Conservation (phyloP, 2,888 invertebrate species). For the Luffia ferchaultella region DNA sequence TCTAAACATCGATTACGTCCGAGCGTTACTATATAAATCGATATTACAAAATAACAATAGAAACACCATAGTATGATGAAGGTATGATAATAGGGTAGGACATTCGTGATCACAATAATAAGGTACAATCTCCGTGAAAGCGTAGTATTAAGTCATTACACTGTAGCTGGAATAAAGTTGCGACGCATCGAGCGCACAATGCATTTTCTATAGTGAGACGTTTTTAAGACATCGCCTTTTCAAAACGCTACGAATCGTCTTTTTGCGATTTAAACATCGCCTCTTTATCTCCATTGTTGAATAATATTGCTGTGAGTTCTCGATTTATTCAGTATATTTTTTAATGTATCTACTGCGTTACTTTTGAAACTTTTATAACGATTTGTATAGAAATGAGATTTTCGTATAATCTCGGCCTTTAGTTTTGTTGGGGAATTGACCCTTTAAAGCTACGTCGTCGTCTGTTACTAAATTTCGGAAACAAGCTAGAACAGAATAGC, state of each 20-base stretch:
- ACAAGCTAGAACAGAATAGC: no score
- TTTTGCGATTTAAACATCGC: slow-evolving; percentile 51
- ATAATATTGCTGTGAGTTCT: no score
- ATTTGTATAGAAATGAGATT: no score
- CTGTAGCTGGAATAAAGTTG: slow-evolving; percentile 27
- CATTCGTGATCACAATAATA: slow-evolving; percentile 32
- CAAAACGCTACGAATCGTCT: slow-evolving; percentile 43
- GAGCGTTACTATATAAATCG: no score
- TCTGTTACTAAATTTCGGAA: no score
- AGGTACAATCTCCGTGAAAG: slow-evolving; percentile 44
- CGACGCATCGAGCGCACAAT: slow-evolving; percentile 6
- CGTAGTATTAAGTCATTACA: slow-evolving; percentile 54
- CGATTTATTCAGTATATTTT: no score
- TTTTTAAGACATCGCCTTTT: slow-evolving; percentile 53
- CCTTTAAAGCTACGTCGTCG: no score
- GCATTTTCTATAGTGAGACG: background rate
- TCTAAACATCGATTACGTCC: no score
- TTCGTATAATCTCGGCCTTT: no score
- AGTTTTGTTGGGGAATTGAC: no score
- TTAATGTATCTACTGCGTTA: no score
- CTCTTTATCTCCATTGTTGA: slow-evolving; percentile 47
- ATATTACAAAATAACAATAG: background rate
- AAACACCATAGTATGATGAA: background rate
- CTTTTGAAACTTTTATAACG: no score
- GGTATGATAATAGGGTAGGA: slow-evolving; percentile 34